phyloP scores from a whole-genome alignment of 2,797 vertebrate genomes.

The Centropyge bicolor region DNA sequence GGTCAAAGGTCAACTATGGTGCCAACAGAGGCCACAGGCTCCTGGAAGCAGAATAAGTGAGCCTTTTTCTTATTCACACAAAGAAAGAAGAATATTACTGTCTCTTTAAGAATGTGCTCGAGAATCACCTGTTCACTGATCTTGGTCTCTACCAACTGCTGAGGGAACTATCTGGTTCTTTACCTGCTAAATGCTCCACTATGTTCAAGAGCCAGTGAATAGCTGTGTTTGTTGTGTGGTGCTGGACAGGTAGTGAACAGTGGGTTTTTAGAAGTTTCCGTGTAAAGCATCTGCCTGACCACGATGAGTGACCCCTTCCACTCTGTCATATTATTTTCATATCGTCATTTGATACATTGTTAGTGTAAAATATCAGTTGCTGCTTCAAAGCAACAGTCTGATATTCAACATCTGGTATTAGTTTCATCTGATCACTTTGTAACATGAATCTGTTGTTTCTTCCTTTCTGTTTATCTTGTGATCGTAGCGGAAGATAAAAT shows the following conservation, averaged over 20 bases:
- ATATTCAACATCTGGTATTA: neutral
- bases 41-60: neutral
- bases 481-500: neutral
- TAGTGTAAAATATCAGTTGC: neutral
- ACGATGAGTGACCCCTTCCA: too few relatives aligned
- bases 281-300: neutral
- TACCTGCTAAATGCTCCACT: too few relatives aligned
- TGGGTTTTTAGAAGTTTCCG: neutral
- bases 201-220: too few relatives aligned
- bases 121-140: conserved; percentile 12
- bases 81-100: conserved; percentile 21
- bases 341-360: neutral
- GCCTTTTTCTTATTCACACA: conserved; percentile 10
- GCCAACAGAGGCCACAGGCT: conserved; percentile 14
- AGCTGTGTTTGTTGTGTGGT: too few relatives aligned
- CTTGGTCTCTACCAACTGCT: neutral
- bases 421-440: neutral
- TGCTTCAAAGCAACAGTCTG: neutral
- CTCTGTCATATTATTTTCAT: neutral
- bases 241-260: too few relatives aligned
- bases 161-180: too few relatives aligned
- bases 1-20: conserved; percentile 19
- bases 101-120: neutral
- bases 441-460: neutral
- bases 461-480: neutral